Base-by-base conservation (phyloP, 1,140 invertebrate species). In the Drusus annulatus region DNA sequence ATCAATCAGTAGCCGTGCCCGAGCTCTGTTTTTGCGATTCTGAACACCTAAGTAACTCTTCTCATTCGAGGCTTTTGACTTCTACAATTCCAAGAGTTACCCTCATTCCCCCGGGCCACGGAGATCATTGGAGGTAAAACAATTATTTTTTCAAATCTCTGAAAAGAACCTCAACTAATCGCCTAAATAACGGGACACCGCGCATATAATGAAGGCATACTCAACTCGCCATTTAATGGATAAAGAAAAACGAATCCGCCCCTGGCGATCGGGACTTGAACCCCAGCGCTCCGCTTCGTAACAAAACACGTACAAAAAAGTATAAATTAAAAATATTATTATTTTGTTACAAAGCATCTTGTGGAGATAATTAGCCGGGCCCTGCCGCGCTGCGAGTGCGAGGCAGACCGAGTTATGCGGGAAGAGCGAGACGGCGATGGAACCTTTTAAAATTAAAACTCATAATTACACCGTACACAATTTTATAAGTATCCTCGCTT, bases 271-370 rank as follows among this genome's bases (percentile, higher is more conserved):
- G 28, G n/a, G 62, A 31, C 45, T 50, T 54, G 77, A 19, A 79
- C 74, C 75, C 54, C 45, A 58, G 60, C 68, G 52, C 76, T 75
- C 54, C 36, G 68, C 63, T 80, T 73, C 78, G 51, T 71, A 83
- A 78, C 76, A 80, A 80, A 83, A 80, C 79, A 73, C 81, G 77
- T 45, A 80, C 65, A 83, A 83, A 81, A 83, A 80, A 83, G 81
- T 80, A 80, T 83, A 83, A 83, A 83, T 83, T 83, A 83, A 83
- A 83, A 83, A 83, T 80, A 83, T 80, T 80, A 82, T 82, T 80
- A 83, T 83, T 80, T 83, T 78, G 79, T 80, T 80, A 80, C 69
- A 65, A 62, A 73, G 71, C 79, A 76, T 80, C 81, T 80, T 78
- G 79, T 76, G 78, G 79, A 79, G 81, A 83, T 83, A 83, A 83